Evolutionary conservation across 2,888 invertebrate genomes (phyloP), one percentile per base, ranked within the genome.

Genomic region (Dendrolimus pini): DNA sequence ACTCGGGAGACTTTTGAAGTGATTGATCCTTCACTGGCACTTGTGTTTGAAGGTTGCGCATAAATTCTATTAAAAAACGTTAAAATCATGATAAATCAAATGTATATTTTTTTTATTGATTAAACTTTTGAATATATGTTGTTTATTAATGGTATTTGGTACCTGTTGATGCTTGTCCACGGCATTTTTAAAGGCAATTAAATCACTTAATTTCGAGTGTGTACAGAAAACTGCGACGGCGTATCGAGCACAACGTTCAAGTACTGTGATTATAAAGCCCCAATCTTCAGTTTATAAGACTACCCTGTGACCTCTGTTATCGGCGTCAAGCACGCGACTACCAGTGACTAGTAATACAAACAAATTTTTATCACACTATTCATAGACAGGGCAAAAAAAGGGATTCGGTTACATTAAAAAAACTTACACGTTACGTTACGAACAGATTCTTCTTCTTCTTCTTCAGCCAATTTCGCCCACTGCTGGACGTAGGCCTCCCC

Each of bases 91-190:
- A 3, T 30, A 30, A 30, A 30, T 30, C 30, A 30, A 30, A 30
- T 30, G 30, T 30, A 61, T 54, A 57, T 54, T 7, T 57, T 60
- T 54, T 54, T 55, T 59, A 53, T 54, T 42, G 30, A 56, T 58
- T 56, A 52, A 53, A 54, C 55, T 56, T 42, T 57, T 56, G 54
- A 57, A 60, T 30, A 55, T 59, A 41, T 41, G n/a, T 14, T 54
- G 42, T 12, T 56, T 30, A 12, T 56, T 47, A 7, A 41, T 10
- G 9, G 30, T 12, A 41, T 42, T 58, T 58, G 61, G 62, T 82
- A 89, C 90, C 90, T 89, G 86, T 90, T 90, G 59, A 83, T 82
- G 74, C 89, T 89, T 60, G 89, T 83, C 90, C 90, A 90, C 71
- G 90, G 90, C 89, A 90, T 90, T 70, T 80, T 79, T 53, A 54